Evolutionary conservation across 2,113 vertebrate species (phyloP), one percentile per base, ranked within the genome.

Genomic region (Bucco capensis): DNA sequence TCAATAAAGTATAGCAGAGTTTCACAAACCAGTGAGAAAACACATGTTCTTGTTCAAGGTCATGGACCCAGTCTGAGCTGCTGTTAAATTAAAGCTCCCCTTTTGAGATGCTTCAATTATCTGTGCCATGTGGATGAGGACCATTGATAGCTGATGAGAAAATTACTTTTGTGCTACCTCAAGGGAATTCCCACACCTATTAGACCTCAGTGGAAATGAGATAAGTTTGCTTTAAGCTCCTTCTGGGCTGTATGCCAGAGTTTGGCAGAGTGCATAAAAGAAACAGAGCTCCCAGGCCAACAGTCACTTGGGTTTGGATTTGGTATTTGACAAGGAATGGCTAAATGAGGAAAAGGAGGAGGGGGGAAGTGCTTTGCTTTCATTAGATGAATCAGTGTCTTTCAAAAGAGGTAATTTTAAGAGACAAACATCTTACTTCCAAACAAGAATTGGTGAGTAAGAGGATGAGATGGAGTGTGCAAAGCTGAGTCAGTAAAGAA

Each of bases 211-310:
- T 88, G 94, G 93, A 86, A 95, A 95, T 62, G 58, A 92, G 92
- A 94, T 92, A 85, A 79, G n/a, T 62, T 96, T 95, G 56, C 76
- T 95, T 94, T 95, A 96, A 97, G 85, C 92, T 96, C 70, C 87
- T 78, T 96, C 87, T 2, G 33, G 95, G 92, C 78, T 82, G 51
- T 14, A 27, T 91, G 92, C 96, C 93, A 97, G 90, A 76, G 51
- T 93, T 88, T 90, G 83, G 76, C 84, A 95, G 92, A 86, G 35
- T 73, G 46, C 7, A 73, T 44, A 56, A 92, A 94, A 88, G 60
- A 82, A 92, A 69, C 93, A 70, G 78, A 86, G 74, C 92, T 96
- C 87, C 86, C 90, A 91, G 83, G 64, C 90, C 88, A 94, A 65
- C 70, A 90, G 80, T 91, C 76, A 86, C 67, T 96, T 91, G 83